Percentiles rank a stretch among this genome's conserved stretches.
Conservation (phyloP, 2,888 invertebrate species). For the Spatulosminthurus flaviceps region DNA sequence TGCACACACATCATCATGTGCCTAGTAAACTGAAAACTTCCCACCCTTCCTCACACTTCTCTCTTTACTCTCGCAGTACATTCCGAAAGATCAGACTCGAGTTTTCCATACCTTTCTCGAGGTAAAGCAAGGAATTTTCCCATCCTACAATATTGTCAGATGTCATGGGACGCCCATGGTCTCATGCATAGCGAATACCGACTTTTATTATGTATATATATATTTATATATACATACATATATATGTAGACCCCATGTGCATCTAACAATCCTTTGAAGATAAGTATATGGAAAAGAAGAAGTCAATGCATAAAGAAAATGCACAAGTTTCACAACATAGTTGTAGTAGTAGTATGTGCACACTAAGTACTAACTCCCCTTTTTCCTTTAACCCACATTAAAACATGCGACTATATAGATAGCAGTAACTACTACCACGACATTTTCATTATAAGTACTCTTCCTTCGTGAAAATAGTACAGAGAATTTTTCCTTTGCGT, state of each 20-base stretch:
- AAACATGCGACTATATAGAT: too few relatives aligned
- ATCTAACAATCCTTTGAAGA: too few relatives aligned
- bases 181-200: background rate
- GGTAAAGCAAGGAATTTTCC: slow-evolving; percentile 9
- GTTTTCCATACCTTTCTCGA: slow-evolving; percentile 6
- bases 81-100: slow-evolving; percentile 18
- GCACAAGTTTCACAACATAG: background rate
- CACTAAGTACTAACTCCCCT: too few relatives aligned
- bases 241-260: too few relatives aligned
- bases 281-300: background rate
- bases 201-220: background rate
- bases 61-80: slow-evolving; percentile 11
- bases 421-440: too few relatives aligned
- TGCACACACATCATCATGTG: slow-evolving; percentile 2
- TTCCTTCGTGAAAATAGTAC: too few relatives aligned
- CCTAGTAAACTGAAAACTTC: background rate
- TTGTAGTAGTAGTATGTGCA: too few relatives aligned
- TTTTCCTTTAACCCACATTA: too few relatives aligned
- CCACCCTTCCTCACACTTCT: background rate
- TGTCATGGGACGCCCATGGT: slow-evolving; percentile 25
- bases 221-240: background rate
- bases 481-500: too few relatives aligned
- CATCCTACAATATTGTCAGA: slow-evolving; percentile 28
- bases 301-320: background rate
- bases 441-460: too few relatives aligned